Evolutionary conservation across 2,113 vertebrate species (phyloP).

Genomic region (Antennarius striatus): DNA sequence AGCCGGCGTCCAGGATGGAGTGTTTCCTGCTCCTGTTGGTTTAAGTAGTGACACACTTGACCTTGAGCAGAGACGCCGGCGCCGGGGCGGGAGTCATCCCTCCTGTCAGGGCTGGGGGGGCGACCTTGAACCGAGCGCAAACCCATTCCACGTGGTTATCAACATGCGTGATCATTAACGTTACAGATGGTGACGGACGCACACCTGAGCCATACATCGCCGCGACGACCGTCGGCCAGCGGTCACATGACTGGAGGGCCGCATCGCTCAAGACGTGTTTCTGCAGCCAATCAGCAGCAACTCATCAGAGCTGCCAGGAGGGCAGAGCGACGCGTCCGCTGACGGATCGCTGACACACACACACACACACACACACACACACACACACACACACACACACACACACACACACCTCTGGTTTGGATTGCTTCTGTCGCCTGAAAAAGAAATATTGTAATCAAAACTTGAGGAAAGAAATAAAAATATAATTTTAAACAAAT

Average conservation of each 20-base stretch:
- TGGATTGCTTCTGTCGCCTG: no score
- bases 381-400: constrained; percentile 17
- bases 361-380: constrained; percentile 22
- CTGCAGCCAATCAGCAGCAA: constrained; percentile 50
- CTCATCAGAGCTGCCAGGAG: constrained; percentile 47
- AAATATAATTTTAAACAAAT: no score
- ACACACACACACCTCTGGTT: constrained; percentile 22
- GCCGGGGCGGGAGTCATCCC: constrained; percentile 71
- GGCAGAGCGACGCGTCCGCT: constrained; percentile 44
- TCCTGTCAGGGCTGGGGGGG: constrained; percentile 70
- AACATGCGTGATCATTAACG: constrained; percentile 81
- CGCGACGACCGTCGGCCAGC: constrained; percentile 6
- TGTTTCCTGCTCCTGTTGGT: constrained; percentile 80
- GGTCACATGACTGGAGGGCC: constrained; percentile 51
- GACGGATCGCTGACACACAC: constrained; percentile 49
- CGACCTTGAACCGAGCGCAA: constrained; percentile 82
- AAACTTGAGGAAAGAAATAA: no score
- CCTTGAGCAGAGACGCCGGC: constrained; percentile 75
- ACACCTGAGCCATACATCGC: constrained; percentile 64
- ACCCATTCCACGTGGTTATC: constrained; percentile 83
- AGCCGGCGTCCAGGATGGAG: constrained; percentile 66
- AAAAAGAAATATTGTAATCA: no score
- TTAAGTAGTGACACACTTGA: constrained; percentile 79
- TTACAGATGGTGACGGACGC: constrained; percentile 76
- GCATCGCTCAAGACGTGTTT: constrained; percentile 63